Conservation (phyloP, 2,888 invertebrate genomes). For the Megaustenia siamemsis region DNA sequence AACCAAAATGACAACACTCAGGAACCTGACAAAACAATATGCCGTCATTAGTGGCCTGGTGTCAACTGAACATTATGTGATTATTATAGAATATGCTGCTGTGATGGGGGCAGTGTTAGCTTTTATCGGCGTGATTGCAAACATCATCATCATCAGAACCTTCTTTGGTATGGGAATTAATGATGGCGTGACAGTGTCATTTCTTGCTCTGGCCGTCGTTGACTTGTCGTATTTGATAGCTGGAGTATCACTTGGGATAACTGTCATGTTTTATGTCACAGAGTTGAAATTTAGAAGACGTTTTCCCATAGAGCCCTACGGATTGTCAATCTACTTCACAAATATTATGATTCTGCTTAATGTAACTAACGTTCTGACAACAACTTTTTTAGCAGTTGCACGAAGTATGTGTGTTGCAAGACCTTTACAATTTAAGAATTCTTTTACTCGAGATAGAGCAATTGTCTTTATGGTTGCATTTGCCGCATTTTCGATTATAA, state of each 20-base stretch:
- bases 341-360: constrained; percentile 15
- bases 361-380: constrained; percentile 4
- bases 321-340: constrained; percentile 1
- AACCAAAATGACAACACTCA: not conserved
- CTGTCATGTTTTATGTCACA: not conserved
- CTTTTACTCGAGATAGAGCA: constrained; percentile 1
- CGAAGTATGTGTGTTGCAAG: constrained; percentile 18
- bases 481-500: not conserved
- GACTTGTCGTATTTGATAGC: not conserved
- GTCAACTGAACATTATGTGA: not conserved
- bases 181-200: constrained; percentile 32
- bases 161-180: constrained; percentile 17
- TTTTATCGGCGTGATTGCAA: constrained; percentile 5
- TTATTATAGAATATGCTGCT: not conserved
- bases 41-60: not conserved
- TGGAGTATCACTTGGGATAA: not conserved
- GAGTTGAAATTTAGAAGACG: not conserved
- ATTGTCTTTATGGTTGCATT: not conserved
- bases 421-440: constrained; percentile 33
- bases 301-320: constrained; percentile 14
- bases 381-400: constrained; percentile 1
- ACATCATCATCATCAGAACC: constrained; percentile 29
- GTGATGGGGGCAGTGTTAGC: not conserved
- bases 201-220: constrained; percentile 4
- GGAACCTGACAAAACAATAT: not conserved